Evolutionary conservation across 2,888 invertebrate genomes (phyloP), one percentile per base, ranked within the genome.

Genomic region (Andrena bucephala): DNA sequence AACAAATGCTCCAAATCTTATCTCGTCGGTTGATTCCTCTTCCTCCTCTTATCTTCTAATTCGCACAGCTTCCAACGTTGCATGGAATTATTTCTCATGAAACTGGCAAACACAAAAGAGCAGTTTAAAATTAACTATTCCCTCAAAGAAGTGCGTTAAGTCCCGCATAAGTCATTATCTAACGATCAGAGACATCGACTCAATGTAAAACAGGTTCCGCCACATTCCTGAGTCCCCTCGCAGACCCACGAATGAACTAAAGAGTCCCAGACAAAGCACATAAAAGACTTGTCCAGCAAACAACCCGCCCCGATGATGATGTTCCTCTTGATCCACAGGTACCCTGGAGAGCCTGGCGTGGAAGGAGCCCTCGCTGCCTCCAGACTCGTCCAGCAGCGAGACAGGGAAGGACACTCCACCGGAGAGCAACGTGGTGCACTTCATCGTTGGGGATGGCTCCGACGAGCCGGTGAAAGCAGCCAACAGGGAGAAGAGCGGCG

Each of bases 381-480:
- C 95, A 6, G 95, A 95, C 89, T 95, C 95, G 0, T 95, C 95
- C 29, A 95, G 95, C 85, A 95, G 95, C 86, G 95, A 95, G 85
- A 94, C 95, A 13, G 95, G 95, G 69, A 95, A 95, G 89, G 95
- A 95, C 7, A 93, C 94, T 13, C 93, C 93, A 8, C 93, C 94
- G n/a, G 93, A 94, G 85, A 82, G 88, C n/a, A 81, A 36, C 29
- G 84, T 80, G 5, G 93, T 94, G 6, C 93, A 92, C 69, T 93
- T 94, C 78, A 93, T 91, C 16, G 87, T 94, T 20, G 93, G 93
- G 62, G 93, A 93, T 27, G 90, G 89, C 3, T 80, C 76, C 48
- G 92, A 90, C 27, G 86, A 87, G 36, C 59, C 83, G 6, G 63
- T 67, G 54, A 84, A 60, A 8, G 16, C 83, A 13, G 27, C 82